Evolutionary conservation across 1,140 invertebrate genomes (phyloP).

Genomic region (Megalonaias nervosa): DNA sequence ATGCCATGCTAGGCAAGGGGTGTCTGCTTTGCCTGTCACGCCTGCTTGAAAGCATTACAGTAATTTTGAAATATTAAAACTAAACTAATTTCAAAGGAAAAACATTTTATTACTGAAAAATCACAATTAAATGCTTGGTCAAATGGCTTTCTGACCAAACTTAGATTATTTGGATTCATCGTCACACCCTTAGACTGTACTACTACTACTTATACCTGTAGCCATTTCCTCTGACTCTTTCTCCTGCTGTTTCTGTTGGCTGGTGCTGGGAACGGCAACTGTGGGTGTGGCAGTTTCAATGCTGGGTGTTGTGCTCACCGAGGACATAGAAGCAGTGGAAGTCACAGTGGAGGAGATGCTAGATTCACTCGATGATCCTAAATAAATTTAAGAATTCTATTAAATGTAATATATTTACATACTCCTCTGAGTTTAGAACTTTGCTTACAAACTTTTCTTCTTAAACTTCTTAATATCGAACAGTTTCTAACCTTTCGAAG

Average conservation of each 20-base stretch:
- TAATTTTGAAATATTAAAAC: too few species aligned
- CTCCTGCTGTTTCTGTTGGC: constrained; percentile 41
- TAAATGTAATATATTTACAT: not conserved
- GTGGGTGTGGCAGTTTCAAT: constrained; percentile 66
- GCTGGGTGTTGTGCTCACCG: constrained; percentile 47
- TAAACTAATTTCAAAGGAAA: too few species aligned
- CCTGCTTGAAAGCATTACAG: too few species aligned
- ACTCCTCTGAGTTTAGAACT: not conserved
- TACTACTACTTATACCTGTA: constrained; percentile 33
- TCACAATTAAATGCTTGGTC: too few species aligned
- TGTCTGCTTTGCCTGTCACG: too few species aligned
- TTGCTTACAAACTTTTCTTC: not conserved
- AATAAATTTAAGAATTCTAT: not conserved
- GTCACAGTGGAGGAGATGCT: not conserved
- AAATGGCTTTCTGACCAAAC: too few species aligned
- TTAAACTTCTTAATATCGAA: not conserved
- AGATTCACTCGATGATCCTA: not conserved
- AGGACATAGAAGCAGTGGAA: constrained; percentile 24
- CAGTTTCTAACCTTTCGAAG: not conserved
- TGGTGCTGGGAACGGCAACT: constrained; percentile 48
- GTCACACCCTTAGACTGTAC: not conserved
- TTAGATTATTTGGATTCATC: too few species aligned
- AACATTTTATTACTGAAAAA: too few species aligned
- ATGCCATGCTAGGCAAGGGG: too few species aligned
- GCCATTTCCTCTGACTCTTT: constrained; percentile 53